Evolutionary conservation across 2,113 vertebrate genomes (phyloP).

Genomic region (Ophthalmolycus amberensis): DNA sequence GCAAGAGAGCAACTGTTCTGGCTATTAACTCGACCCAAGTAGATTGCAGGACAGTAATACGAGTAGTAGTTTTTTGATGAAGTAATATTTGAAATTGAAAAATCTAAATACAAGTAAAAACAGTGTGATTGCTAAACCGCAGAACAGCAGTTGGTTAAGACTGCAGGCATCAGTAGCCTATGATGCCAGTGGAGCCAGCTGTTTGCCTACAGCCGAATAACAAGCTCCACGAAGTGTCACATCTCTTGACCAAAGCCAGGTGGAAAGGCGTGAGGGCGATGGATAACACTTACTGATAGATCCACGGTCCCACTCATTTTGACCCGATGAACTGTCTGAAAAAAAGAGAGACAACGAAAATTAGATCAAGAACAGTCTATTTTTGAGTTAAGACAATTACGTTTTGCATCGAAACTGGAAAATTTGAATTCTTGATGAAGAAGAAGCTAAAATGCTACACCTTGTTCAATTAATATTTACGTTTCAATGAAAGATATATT

Average conservation of each 20-base stretch:
- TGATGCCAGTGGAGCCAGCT: constrained; percentile 33
- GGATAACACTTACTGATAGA: constrained; percentile 67
- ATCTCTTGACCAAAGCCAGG: constrained; percentile 45
- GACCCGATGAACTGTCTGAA: constrained; percentile 54
- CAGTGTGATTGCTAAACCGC: not conserved
- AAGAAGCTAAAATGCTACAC: not conserved
- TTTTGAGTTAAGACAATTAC: not conserved
- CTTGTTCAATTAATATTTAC: not conserved
- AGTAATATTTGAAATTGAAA: not conserved
- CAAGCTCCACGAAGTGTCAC: constrained; percentile 36
- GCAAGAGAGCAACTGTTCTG: not conserved
- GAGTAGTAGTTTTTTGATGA: not conserved
- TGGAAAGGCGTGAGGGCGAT: constrained; percentile 28
- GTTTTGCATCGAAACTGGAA: not conserved
- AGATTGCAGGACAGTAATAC: not conserved
- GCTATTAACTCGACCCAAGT: not conserved
- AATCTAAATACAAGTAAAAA: not conserved
- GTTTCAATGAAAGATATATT: not conserved
- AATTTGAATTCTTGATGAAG: not conserved
- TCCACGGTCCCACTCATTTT: constrained; percentile 40
- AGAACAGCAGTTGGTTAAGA: not conserved
- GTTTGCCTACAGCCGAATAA: constrained; percentile 46
- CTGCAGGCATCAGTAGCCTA: not conserved
- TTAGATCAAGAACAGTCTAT: constrained; percentile 10
- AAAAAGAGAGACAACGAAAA: constrained; percentile 46